Base-by-base conservation (phyloP, 1,140 invertebrate genomes). In the Lerema accius region DNA sequence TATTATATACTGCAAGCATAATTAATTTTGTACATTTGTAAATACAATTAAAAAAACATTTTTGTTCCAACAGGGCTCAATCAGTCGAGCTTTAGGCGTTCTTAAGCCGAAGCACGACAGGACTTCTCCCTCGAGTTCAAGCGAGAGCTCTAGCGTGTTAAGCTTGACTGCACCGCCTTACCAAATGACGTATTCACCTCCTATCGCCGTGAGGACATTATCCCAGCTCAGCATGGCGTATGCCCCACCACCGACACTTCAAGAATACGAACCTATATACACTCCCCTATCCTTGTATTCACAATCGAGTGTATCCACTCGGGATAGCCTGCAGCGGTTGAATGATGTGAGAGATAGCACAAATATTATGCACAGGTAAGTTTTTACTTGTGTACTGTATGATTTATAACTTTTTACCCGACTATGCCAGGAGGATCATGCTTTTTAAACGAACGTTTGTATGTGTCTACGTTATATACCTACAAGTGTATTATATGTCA, bases 71-170 rank as follows among this genome's bases (percentile, higher is more conserved):
- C 91, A 96, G 95, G 95, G 95, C 39, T 96, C 95, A 32, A 91
- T 96, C 76, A 95, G 94, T 56, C 92, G 95, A 66, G 95, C 95
- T 9, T 92, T 96, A 32, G 95, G 95, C 26, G 88, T 69, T 0
- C 84, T 95, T 10, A 91, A 91, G 61, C 80, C 91, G 0, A 94
- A 94, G 67, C 93, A 92, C 67, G 92, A 93, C 64, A 89, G 92
- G 48, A 90, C 92, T 0, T 93, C 94, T 3, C 91, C 93, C 1
- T 94, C 92, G 1, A 94, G 92, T 56, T 94, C 92, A 0, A 93
- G 92, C 51, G 92, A 92, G 69, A 93, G 89, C 60, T 93, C 92
- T 48, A 92, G 87, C 67, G 83, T 90, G n/a, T 69, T 91, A 15
- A 91, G 89, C 50, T 71, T 91, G 1, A 81, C 76, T 15, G 72